Evolutionary conservation across 2,797 vertebrate species (phyloP).

Genomic region (Falco biarmicus): DNA sequence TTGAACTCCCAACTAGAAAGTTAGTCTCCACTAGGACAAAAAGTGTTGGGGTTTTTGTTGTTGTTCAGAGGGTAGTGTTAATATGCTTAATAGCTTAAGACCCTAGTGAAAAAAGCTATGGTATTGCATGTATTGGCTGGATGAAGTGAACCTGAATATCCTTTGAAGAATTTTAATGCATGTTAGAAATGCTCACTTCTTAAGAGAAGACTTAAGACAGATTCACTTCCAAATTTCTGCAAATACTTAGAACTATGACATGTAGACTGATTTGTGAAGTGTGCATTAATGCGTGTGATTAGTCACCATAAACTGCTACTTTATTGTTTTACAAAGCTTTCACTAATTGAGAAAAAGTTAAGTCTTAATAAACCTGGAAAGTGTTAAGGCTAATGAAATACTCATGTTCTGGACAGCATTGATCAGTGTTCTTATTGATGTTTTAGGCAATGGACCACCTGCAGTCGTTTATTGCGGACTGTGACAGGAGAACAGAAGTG

Average conservation of each 20-base stretch:
- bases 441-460: slow-evolving; percentile 94
- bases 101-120: neutral
- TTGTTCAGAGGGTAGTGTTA: neutral
- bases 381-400: neutral
- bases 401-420: neutral
- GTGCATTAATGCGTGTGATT: neutral
- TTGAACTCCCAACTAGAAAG: neutral
- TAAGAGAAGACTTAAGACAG: neutral
- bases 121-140: neutral
- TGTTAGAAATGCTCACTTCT: neutral
- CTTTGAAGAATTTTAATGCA: neutral
- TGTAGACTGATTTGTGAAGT: neutral
- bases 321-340: neutral
- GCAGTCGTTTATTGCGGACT: slow-evolving; percentile 97
- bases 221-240: neutral
- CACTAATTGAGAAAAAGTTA: neutral
- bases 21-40: neutral
- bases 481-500: slow-evolving; percentile 94
- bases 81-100: neutral
- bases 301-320: neutral
- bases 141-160: neutral
- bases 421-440: slow-evolving; percentile 35
- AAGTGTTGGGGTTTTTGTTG: neutral
- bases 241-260: neutral
- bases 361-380: neutral